These are phyloP conservation scores for Sinocyclocheilus anophthalmus DNA, from an alignment of 2,113 vertebrate species.

Conservation along the genomic window DNA sequence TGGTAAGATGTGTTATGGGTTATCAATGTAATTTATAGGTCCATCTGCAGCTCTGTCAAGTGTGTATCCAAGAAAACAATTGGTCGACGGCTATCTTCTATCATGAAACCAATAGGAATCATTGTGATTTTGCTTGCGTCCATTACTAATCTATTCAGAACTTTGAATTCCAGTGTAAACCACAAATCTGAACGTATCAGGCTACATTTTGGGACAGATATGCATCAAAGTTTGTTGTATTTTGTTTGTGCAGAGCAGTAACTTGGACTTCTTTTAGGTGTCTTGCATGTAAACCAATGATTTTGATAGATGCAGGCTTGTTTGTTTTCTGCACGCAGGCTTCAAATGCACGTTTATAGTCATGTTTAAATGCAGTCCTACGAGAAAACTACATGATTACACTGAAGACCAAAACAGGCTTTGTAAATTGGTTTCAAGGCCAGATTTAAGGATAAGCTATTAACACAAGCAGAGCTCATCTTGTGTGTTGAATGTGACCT, in stretches of 20 bases:
- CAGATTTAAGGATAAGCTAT: background rate
- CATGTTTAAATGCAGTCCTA: too few species aligned
- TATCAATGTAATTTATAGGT: background rate
- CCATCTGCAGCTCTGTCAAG: too few species aligned
- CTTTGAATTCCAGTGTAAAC: too few species aligned
- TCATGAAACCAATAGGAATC: conserved; percentile 15
- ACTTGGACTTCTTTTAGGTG: too few species aligned
- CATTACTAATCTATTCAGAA: too few species aligned
- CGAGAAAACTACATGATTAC: too few species aligned
- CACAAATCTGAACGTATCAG: too few species aligned
- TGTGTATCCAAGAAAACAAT: background rate
- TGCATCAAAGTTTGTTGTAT: background rate
- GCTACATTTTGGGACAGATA: too few species aligned
- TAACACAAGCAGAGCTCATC: background rate
- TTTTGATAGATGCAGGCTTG: background rate
- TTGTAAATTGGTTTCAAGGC: background rate
- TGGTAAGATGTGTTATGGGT: background rate
- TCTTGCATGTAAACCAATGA: background rate
- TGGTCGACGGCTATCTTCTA: background rate
- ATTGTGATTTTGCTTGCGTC: too few species aligned
- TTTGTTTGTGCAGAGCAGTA: background rate
- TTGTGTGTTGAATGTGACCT: background rate
- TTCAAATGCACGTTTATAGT: background rate
- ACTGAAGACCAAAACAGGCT: background rate
- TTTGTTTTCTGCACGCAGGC: background rate